Conservation (phyloP, 2,888 invertebrate genomes). For the Labia minor region DNA sequence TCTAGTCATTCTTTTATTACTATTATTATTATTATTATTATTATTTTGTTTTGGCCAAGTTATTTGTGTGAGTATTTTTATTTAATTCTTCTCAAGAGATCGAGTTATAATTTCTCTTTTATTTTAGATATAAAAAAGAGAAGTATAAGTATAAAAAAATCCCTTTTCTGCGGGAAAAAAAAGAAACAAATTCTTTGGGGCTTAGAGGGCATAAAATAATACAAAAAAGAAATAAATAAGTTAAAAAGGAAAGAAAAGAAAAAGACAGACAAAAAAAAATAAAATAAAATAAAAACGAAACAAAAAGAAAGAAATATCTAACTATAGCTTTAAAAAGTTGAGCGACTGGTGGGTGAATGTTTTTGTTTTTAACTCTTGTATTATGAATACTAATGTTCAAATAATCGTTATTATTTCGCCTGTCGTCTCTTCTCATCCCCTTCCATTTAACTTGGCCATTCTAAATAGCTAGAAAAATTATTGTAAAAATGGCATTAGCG, state of each 20-base stretch:
- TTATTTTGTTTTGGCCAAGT: too few species aligned
- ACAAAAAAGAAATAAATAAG: neutral
- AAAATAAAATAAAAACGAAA: neutral
- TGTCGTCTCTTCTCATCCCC: too few species aligned
- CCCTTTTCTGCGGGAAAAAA: neutral
- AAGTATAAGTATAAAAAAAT: conserved; percentile 4
- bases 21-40: too few species aligned
- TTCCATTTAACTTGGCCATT: too few species aligned
- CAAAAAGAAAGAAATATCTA: neutral
- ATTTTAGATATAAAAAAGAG: neutral
- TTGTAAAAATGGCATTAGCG: too few species aligned
- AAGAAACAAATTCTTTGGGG: conserved; percentile 2
- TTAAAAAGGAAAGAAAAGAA: neutral
- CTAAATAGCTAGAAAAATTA: too few species aligned
- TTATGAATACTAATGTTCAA: conserved; percentile 13
- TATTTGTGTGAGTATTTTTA: too few species aligned
- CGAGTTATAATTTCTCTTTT: neutral
- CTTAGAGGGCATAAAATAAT: conserved; percentile 9
- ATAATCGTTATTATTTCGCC: neutral
- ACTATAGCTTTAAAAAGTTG: conserved; percentile 3
- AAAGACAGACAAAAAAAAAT: neutral
- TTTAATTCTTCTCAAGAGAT: too few species aligned
- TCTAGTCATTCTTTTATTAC: too few species aligned
- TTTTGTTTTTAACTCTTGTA: conserved; percentile 13
- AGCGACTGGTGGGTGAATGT: neutral